These are phyloP conservation scores for Drosophila neocordata DNA, from an alignment of 1,140 invertebrate genomes.

Conservation along the genomic window DNA sequence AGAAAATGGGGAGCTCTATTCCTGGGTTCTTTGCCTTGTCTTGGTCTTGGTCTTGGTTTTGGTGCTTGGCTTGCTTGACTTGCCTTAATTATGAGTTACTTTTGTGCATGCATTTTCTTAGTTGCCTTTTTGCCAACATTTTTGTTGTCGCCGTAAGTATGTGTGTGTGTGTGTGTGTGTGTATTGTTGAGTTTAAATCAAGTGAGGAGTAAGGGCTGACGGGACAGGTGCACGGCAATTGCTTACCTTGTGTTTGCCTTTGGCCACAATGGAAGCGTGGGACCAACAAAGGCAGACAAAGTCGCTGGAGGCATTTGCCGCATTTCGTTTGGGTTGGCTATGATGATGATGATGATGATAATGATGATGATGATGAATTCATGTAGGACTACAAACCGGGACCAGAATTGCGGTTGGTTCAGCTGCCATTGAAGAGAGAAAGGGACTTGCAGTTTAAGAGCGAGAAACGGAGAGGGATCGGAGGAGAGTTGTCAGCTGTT, in stretches of 20 bases:
- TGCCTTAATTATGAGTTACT: constrained; percentile 79
- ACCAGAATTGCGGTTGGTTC: constrained; percentile 27
- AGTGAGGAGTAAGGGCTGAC: constrained; percentile 20
- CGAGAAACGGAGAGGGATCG: neutral
- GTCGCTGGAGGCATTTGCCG: constrained; percentile 65
- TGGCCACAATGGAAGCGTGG: constrained; percentile 60
- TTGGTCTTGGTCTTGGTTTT: constrained; percentile 14
- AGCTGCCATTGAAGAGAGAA: neutral
- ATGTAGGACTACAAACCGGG: constrained; percentile 8
- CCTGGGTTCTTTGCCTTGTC: constrained; percentile 17
- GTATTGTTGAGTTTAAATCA: constrained; percentile 63
- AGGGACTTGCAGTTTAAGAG: no score
- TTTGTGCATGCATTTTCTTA: constrained; percentile 74
- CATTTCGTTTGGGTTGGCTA: constrained; percentile 26
- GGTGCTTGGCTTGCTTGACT: constrained; percentile 31
- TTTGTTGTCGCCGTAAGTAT: constrained; percentile 33
- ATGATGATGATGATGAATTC: constrained; percentile 5
- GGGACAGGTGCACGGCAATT: constrained; percentile 46
- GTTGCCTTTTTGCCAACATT: constrained; percentile 39
- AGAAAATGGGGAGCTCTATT: constrained; percentile 34
- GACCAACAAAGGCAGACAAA: constrained; percentile 67
- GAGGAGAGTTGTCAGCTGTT: constrained; percentile 52
- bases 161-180: constrained; percentile 47
- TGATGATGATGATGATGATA: neutral
- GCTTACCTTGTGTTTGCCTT: constrained; percentile 63